A percentile compares a stretch with the other conserved stretches of the same genome.
Conservation (phyloP, 35 echinoderm and acorn worm species). For the Ophiothrix spiculata region DNA sequence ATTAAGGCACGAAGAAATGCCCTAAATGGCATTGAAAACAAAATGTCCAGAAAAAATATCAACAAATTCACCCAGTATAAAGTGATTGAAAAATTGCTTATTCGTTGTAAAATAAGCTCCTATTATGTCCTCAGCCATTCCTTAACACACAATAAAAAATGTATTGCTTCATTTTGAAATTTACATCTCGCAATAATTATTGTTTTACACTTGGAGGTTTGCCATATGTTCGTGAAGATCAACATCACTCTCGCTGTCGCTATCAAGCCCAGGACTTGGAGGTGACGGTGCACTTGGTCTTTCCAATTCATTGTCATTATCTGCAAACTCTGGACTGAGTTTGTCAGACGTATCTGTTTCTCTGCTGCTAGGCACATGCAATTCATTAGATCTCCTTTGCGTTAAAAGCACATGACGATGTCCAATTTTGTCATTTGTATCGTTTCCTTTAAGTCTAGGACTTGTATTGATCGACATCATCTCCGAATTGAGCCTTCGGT, state of each 20-base stretch:
- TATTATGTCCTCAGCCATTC: too few relatives aligned
- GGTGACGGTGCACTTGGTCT: constrained; percentile 30
- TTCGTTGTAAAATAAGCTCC: not conserved
- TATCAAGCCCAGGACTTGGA: constrained; percentile 28
- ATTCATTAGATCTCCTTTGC: not conserved
- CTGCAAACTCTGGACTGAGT: not conserved
- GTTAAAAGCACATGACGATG: not conserved
- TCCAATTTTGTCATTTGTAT: not conserved
- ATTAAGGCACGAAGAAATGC: too few relatives aligned
- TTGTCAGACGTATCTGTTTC: not conserved
- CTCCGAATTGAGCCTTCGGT: not conserved
- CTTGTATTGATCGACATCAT: not conserved
- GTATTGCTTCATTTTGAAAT: too few relatives aligned
- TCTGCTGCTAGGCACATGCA: not conserved
- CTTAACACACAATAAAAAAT: too few relatives aligned
- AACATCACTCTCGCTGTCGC: constrained; percentile 5
- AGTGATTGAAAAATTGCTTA: too few relatives aligned
- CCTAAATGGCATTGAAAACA: too few relatives aligned
- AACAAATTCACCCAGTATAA: too few relatives aligned
- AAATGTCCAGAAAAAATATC: too few relatives aligned
- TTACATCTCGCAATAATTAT: not conserved
- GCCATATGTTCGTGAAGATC: not conserved
- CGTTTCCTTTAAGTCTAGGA: not conserved
- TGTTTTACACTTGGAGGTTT: not conserved
- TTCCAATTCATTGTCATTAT: not conserved